phyloP scores from a whole-genome alignment of 2,888 invertebrate genomes.

The Drosophila borealis region DNA sequence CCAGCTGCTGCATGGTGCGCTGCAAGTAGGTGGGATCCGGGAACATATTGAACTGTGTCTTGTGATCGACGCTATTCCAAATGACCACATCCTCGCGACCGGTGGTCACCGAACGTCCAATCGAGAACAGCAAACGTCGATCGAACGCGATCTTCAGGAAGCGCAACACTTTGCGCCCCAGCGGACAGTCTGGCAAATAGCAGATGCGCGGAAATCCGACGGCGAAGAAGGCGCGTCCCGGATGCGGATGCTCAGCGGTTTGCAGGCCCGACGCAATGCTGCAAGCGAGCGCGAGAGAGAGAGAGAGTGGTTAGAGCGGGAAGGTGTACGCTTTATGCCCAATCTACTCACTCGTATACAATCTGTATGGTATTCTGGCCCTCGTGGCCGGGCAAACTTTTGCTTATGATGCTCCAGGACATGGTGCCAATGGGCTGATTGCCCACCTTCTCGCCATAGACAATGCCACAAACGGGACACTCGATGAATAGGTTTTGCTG shows the following conservation, averaged over 20 bases:
- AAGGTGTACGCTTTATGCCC: background rate
- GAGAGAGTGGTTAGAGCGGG: background rate
- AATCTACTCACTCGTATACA: slow-evolving; percentile 89
- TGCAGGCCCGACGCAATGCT: slow-evolving; percentile 95
- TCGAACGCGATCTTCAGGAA: slow-evolving; percentile 93
- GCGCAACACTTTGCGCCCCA: slow-evolving; percentile 91
- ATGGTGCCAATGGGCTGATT: slow-evolving; percentile 93
- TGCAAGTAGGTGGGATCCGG: slow-evolving; percentile 92
- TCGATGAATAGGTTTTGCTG: slow-evolving; percentile 89
- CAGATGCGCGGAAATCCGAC: slow-evolving; percentile 94
- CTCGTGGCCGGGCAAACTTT: slow-evolving; percentile 89
- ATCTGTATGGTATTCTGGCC: slow-evolving; percentile 91
- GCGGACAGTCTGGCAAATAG: slow-evolving; percentile 93
- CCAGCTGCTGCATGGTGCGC: slow-evolving; percentile 85
- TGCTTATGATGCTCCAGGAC: slow-evolving; percentile 91
- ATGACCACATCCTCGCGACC: slow-evolving; percentile 96
- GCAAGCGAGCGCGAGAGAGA: slow-evolving; percentile 19
- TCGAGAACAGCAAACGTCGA: slow-evolving; percentile 92
- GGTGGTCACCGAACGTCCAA: slow-evolving; percentile 94
- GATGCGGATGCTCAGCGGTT: slow-evolving; percentile 91
- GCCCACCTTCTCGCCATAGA: slow-evolving; percentile 92
- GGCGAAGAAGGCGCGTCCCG: slow-evolving; percentile 94
- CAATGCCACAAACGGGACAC: slow-evolving; percentile 94
- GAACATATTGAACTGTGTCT: slow-evolving; percentile 91
- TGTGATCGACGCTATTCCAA: slow-evolving; percentile 96